Evolutionary conservation across 2,113 vertebrate species (phyloP), one percentile per base, ranked within the genome.

Genomic region (Hippocampus guttulatus): DNA sequence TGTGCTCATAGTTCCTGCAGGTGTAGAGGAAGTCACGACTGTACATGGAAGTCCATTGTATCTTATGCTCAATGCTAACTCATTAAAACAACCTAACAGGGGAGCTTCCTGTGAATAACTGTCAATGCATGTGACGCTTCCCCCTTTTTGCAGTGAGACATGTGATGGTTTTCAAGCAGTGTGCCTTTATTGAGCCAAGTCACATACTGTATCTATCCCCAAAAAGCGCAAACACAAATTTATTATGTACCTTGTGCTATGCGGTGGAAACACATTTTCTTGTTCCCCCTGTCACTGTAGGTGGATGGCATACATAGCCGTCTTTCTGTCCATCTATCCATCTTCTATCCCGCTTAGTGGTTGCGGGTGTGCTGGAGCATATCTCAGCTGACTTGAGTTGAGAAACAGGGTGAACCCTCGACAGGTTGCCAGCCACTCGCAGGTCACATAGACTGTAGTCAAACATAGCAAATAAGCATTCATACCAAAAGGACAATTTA

Each of bases 1-100:
- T 85, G 86, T 88, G 75, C 68, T 88, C 85, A 88, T 86, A 87
- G 90, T 92, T 92, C 88, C 89, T 88, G 78, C 82, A 93, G 91
- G 89, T 93, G 92, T 78, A 75, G 85, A 92, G 92, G 92, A 93
- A 92, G 90, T 89, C 70, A 87, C 21, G 5, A 69, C 47, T 51
- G 47, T 51, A 51, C 69, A 77, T 82, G 81, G 73, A 74, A 85
- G 82, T 80, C 88, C 51, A 90, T 90, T 91, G 91, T 91, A 72
- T 84, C 40, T 40, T 25, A 38, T 80, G 73, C 63, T 64, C 55
- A 43, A 54, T 43, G 16, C 8, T 61, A 11, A 71, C 43, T 81
- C 61, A 78, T 76, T 66, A 21, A 73, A 81, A 82, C 74, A 82
- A 82, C 69, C 23, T 14, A 61, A 61, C 58, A 58, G 25, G 16